Percentiles rank a stretch among this genome's conserved stretches.
These are phyloP conservation scores for Corapipo altera DNA, from an alignment of 2,113 vertebrate genomes.

Conservation along the genomic window DNA sequence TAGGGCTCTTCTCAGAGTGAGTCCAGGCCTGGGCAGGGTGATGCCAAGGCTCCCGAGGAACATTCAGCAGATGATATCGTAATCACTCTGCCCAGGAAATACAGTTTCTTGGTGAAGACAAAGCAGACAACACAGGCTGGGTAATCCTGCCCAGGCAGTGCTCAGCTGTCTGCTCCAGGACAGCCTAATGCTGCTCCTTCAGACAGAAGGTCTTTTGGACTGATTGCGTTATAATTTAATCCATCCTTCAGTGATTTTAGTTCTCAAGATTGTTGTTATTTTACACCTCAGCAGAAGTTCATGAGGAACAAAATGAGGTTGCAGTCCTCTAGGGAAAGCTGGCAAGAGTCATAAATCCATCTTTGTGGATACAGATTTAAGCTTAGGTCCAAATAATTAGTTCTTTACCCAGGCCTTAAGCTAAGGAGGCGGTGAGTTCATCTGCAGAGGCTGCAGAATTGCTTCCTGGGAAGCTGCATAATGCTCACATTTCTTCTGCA, in stretches of 20 bases:
- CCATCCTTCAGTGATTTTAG: slow-evolving; percentile 49
- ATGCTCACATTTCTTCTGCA: background rate
- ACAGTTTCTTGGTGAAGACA: background rate
- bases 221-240: slow-evolving; percentile 51
- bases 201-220: background rate
- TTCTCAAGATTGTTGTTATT: slow-evolving; percentile 42
- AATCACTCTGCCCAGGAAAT: background rate
- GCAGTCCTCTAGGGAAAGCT: slow-evolving; percentile 46
- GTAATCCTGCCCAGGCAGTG: background rate
- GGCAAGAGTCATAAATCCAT: slow-evolving; percentile 60
- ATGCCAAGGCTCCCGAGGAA: background rate
- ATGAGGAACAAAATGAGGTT: slow-evolving; percentile 54
- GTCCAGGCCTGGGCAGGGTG: background rate
- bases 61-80: background rate
- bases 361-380: slow-evolving; percentile 57
- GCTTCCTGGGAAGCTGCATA: background rate
- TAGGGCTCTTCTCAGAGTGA: background rate
- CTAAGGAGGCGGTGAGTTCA: background rate
- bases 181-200: background rate
- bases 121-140: rapidly evolving
- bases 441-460: background rate
- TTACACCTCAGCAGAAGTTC: slow-evolving; percentile 67
- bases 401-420: slow-evolving; percentile 32
- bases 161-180: background rate
- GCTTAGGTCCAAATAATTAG: slow-evolving; percentile 53